These are phyloP conservation scores for Lepidocyrtoides sp. DNA, from an alignment of 2,888 invertebrate genomes.

Conservation along the genomic window DNA sequence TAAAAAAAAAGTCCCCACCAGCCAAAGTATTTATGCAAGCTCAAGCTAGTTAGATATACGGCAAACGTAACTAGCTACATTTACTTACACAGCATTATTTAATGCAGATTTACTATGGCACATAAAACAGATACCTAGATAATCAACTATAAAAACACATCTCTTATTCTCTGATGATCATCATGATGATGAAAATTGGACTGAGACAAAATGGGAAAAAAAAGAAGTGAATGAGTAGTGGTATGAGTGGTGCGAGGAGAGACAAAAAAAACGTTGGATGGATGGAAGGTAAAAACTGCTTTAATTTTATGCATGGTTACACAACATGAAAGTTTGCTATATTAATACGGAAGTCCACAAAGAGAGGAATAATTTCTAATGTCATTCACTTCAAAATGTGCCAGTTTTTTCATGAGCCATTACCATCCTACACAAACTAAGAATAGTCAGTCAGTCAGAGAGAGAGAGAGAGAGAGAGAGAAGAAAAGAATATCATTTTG, in stretches of 20 bases:
- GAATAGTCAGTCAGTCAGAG: constrained; percentile 76
- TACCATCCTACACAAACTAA: constrained; percentile 81
- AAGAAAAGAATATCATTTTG: constrained; percentile 33
- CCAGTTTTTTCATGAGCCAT: constrained; percentile 83
- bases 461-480: too few species aligned
- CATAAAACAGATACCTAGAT: constrained; percentile 39
- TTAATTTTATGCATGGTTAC: constrained; percentile 85
- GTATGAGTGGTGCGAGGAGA: constrained; percentile 49
- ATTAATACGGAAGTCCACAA: constrained; percentile 85
- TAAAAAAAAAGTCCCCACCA: too few species aligned
- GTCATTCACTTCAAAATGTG: constrained; percentile 85
- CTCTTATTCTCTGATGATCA: constrained; percentile 76
- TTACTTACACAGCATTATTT: too few species aligned
- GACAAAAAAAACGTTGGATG: constrained; percentile 73
- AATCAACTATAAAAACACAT: constrained; percentile 63
- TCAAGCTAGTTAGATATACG: too few species aligned
- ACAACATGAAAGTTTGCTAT: constrained; percentile 85
- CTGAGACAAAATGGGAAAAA: constrained; percentile 84
- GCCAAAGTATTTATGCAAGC: too few species aligned
- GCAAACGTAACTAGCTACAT: too few species aligned
- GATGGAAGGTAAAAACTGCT: constrained; percentile 85
- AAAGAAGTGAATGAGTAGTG: constrained; percentile 75
- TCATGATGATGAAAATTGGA: constrained; percentile 83
- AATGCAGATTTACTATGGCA: too few species aligned
- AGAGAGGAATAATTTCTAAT: constrained; percentile 84